Conservation (phyloP, 2,113 vertebrate genomes). For the Thalassoma bifasciatum region DNA sequence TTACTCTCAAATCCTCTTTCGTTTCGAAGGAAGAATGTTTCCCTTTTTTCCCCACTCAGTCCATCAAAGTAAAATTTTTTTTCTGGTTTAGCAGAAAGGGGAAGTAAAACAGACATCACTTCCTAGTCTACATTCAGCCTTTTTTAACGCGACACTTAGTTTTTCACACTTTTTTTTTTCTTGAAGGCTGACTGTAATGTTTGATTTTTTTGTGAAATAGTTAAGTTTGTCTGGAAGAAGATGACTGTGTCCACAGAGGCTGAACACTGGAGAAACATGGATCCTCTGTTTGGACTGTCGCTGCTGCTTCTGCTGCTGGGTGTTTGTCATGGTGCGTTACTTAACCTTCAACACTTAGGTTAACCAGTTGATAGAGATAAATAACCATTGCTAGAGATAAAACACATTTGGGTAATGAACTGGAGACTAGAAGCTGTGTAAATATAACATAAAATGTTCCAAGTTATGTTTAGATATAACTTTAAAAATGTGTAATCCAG, state of each 20-base stretch:
- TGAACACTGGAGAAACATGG: slow-evolving; percentile 18
- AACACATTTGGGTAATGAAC: too few species aligned
- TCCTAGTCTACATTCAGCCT: neutral
- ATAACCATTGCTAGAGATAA: too few species aligned
- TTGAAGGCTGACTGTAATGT: neutral
- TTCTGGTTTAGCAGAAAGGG: neutral
- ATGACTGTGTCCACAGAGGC: neutral
- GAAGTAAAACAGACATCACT: neutral
- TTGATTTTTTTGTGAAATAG: neutral
- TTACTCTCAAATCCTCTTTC: neutral
- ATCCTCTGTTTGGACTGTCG: slow-evolving; percentile 15
- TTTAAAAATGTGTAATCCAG: neutral
- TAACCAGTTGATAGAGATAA: too few species aligned
- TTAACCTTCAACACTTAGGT: neutral
- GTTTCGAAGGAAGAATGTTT: neutral
- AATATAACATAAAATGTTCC: too few species aligned
- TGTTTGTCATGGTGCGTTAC: slow-evolving; percentile 36
- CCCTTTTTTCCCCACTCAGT: neutral
- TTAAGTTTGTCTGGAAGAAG: neutral
- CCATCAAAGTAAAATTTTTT: neutral
- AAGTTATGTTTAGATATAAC: too few species aligned
- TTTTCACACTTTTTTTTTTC: neutral
- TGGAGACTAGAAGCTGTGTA: too few species aligned
- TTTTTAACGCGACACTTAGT: neutral
- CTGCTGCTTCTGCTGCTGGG: neutral